phyloP scores from a whole-genome alignment of 2,113 vertebrate genomes.

The Gymnobelideus leadbeateri region DNA sequence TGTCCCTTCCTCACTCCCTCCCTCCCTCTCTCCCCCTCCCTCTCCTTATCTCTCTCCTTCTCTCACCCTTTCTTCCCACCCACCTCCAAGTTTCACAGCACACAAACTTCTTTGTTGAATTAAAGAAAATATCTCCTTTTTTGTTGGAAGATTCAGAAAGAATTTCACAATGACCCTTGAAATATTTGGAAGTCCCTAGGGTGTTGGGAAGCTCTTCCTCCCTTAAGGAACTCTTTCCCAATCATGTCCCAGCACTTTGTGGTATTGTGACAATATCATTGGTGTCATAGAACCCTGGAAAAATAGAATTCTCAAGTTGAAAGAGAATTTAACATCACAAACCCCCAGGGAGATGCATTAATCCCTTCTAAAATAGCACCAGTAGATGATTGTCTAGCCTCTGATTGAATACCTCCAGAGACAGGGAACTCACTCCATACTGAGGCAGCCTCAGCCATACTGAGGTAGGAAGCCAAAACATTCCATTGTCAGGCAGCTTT shows the following conservation, averaged over 20 bases:
- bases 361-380: neutral
- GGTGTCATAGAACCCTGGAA: neutral
- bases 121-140: neutral
- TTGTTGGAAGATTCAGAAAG: neutral
- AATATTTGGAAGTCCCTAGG: neutral
- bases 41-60: neutral
- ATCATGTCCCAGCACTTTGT: neutral
- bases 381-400: neutral
- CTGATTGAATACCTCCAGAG: neutral
- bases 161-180: neutral
- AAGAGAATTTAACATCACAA: neutral
- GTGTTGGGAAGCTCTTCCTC: neutral
- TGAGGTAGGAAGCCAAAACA: neutral
- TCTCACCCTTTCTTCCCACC: neutral
- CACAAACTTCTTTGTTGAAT: neutral
- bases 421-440: neutral
- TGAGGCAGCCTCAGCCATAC: neutral
- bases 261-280: neutral
- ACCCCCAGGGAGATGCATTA: neutral
- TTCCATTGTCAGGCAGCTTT: neutral
- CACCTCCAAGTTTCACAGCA: neutral
- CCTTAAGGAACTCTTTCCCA: neutral
- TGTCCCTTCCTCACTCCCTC: neutral
- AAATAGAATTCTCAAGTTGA: neutral
- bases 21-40: neutral